Percentiles rank a stretch among this genome's conserved stretches.
phyloP scores from a whole-genome alignment of 2,797 vertebrate genomes.

The Anniella stebbinsi region DNA sequence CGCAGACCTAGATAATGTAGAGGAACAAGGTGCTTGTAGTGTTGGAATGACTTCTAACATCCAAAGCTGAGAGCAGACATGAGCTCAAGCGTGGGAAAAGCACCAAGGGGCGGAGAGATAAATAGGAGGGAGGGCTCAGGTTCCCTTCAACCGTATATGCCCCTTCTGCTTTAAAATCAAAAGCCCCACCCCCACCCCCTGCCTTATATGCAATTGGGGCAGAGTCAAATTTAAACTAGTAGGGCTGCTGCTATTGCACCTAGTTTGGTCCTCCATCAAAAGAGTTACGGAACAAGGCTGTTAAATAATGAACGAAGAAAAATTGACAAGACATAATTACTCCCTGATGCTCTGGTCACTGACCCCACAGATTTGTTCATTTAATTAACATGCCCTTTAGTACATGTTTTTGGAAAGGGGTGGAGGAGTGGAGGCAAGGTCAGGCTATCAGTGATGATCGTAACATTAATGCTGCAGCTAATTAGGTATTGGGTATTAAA shows the following conservation, averaged over 20 bases:
- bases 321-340: not conserved
- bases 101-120: not conserved
- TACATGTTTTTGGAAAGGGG: not conserved
- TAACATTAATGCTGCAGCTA: not conserved
- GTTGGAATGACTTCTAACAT: not conserved
- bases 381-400: not conserved
- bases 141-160: not conserved
- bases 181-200: too few relatives aligned
- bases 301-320: not conserved
- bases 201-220: not conserved
- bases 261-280: not conserved
- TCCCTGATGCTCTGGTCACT: not conserved
- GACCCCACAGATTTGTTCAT: not conserved
- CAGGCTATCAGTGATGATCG: not conserved
- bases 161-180: not conserved
- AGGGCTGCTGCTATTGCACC: too few relatives aligned
- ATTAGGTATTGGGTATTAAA: constrained; percentile 36
- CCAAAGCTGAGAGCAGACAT: too few relatives aligned
- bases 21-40: not conserved
- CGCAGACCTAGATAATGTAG: not conserved
- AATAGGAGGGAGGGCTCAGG: not conserved
- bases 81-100: not conserved
- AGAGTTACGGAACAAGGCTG: not conserved
- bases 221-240: not conserved
- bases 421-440: not conserved